Conservation (phyloP, 2,113 vertebrate genomes). For the Mesoclemmys tuberculata region DNA sequence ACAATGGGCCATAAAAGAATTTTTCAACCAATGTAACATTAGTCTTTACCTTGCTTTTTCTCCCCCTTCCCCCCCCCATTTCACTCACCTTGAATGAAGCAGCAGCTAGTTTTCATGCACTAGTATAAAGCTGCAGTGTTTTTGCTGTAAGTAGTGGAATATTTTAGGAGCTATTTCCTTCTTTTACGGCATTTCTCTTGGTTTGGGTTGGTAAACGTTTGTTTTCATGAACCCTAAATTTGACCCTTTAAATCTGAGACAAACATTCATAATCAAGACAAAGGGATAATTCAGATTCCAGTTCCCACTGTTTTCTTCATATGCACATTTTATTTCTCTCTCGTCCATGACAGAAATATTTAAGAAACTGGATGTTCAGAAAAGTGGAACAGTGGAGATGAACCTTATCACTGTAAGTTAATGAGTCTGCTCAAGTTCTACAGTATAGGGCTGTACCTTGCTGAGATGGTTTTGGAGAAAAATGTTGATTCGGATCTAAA, state of each 20-base stretch:
- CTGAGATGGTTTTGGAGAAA: background rate
- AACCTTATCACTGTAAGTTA: slow-evolving; percentile 78
- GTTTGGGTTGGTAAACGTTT: background rate
- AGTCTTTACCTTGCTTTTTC: background rate
- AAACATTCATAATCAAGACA: background rate
- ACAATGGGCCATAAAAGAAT: background rate
- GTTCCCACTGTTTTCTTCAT: background rate
- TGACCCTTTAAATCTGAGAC: background rate
- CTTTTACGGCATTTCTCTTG: no score
- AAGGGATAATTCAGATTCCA: background rate
- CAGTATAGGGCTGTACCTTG: background rate
- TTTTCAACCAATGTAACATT: background rate
- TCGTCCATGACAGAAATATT: slow-evolving; percentile 77
- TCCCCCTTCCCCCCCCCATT: background rate
- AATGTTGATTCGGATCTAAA: background rate
- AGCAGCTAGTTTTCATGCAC: fast-evolving
- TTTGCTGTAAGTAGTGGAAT: no score
- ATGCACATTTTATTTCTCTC: background rate
- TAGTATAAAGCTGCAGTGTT: fast-evolving
- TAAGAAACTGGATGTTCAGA: slow-evolving; percentile 79
- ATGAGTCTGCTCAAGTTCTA: background rate
- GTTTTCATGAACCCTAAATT: background rate
- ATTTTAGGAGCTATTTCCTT: background rate
- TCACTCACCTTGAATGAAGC: background rate
- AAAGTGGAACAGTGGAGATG: slow-evolving; percentile 77